phyloP scores from a whole-genome alignment of 2,113 vertebrate genomes.

The Tragelaphus strepsiceros region DNA sequence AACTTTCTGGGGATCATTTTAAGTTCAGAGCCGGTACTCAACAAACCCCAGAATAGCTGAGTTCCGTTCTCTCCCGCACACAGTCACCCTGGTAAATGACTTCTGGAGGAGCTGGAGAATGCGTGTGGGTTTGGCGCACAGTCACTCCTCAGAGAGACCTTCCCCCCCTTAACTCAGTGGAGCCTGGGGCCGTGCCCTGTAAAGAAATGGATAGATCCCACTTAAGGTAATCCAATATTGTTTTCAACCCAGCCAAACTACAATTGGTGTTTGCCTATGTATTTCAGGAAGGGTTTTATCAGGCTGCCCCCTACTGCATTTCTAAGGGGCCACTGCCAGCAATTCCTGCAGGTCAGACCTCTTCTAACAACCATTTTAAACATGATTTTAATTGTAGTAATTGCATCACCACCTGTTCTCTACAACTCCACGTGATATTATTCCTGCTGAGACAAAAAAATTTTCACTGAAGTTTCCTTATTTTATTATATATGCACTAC shows the following conservation, averaged over 20 bases:
- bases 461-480: background rate
- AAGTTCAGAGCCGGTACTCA: background rate
- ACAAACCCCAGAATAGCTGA: background rate
- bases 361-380: constrained; percentile 22
- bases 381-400: background rate
- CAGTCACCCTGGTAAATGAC: background rate
- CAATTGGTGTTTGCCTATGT: background rate
- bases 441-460: background rate
- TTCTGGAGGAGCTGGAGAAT: background rate
- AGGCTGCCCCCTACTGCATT: background rate
- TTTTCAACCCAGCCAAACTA: background rate
- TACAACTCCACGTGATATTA: background rate
- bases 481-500: background rate
- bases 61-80: background rate
- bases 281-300: background rate
- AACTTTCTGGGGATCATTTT: background rate
- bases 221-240: background rate
- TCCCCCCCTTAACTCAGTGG: background rate
- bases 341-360: constrained; percentile 3
- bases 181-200: background rate
- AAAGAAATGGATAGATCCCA: background rate
- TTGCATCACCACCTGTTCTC: constrained; percentile 15
- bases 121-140: background rate
- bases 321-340: constrained; percentile 10
- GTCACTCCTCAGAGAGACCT: background rate